A percentile compares a stretch with the other conserved stretches of the same genome.
Conservation (phyloP, 2,797 vertebrate species). For the Pogonophryne albipinna region DNA sequence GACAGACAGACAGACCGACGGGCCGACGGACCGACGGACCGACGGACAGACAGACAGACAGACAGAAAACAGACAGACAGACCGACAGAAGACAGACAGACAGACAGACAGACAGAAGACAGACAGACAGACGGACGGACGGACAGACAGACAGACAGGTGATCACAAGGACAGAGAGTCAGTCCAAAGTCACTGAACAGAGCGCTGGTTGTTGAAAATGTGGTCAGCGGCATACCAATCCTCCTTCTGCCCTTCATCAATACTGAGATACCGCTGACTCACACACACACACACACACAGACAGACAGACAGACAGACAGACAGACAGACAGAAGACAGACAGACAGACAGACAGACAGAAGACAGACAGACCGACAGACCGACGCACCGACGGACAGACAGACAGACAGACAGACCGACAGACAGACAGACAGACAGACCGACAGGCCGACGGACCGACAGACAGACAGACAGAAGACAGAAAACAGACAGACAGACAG, state of each 20-base stretch:
- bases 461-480: too few relatives aligned
- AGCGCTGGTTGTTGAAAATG: slow-evolving; percentile 61
- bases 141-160: neutral
- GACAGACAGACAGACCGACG: neutral
- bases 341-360: too few relatives aligned
- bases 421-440: too few relatives aligned
- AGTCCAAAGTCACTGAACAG: slow-evolving; percentile 60
- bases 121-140: slow-evolving; percentile 7
- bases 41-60: slow-evolving; percentile 14
- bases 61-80: slow-evolving; percentile 11
- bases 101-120: slow-evolving; percentile 7
- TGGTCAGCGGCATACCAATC: slow-evolving; percentile 69
- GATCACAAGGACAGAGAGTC: slow-evolving; percentile 49
- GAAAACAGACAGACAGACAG: too few relatives aligned
- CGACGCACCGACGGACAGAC: too few relatives aligned
- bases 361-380: too few relatives aligned
- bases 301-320: slow-evolving; percentile 10
- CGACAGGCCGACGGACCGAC: too few relatives aligned
- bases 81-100: neutral
- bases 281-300: neutral
- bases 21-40: too few relatives aligned
- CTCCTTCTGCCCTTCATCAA: slow-evolving; percentile 65
- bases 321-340: too few relatives aligned
- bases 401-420: too few relatives aligned
- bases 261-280: slow-evolving; percentile 51